Evolutionary conservation across 2,113 vertebrate species (phyloP).

Genomic region (Dicaeum eximium): DNA sequence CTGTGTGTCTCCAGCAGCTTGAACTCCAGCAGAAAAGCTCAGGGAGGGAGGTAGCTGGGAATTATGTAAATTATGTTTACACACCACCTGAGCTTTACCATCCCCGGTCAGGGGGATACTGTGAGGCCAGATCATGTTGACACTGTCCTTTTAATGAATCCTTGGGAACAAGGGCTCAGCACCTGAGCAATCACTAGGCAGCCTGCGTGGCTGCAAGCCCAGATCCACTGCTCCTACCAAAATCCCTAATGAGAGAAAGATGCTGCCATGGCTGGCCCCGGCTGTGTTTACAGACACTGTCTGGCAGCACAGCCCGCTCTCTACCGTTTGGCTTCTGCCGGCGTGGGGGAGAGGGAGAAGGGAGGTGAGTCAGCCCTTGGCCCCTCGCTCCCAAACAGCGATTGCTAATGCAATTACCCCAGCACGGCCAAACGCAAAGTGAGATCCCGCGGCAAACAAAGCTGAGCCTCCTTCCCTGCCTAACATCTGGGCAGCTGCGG

Average conservation of each 20-base stretch:
- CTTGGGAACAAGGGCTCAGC: neutral
- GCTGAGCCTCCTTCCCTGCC: neutral
- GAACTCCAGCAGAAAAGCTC: neutral
- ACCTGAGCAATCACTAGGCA: conserved; percentile 31
- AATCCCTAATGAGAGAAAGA: conserved; percentile 79
- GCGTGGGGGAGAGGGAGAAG: conserved; percentile 8
- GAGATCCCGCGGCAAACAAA: conserved; percentile 17
- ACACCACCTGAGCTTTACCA: neutral
- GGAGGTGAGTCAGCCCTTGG: conserved; percentile 77
- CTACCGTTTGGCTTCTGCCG: conserved; percentile 74
- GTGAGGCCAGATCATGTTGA: neutral
- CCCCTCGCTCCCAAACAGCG: conserved; percentile 44
- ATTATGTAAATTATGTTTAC: neutral
- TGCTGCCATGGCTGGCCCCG: conserved; percentile 72
- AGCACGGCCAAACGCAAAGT: conserved; percentile 23
- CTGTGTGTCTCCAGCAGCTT: neutral
- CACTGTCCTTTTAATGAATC: conserved; percentile 30
- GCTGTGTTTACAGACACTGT: conserved; percentile 67
- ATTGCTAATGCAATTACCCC: conserved; percentile 55
- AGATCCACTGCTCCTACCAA: conserved; percentile 65
- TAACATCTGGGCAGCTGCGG: conserved; percentile 47
- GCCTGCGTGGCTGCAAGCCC: conserved; percentile 24
- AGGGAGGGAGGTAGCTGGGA: neutral
- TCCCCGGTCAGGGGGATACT: neutral
- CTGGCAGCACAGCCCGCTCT: conserved; percentile 71